phyloP scores from a whole-genome alignment of 2,797 vertebrate genomes.

The Danio tinwini region DNA sequence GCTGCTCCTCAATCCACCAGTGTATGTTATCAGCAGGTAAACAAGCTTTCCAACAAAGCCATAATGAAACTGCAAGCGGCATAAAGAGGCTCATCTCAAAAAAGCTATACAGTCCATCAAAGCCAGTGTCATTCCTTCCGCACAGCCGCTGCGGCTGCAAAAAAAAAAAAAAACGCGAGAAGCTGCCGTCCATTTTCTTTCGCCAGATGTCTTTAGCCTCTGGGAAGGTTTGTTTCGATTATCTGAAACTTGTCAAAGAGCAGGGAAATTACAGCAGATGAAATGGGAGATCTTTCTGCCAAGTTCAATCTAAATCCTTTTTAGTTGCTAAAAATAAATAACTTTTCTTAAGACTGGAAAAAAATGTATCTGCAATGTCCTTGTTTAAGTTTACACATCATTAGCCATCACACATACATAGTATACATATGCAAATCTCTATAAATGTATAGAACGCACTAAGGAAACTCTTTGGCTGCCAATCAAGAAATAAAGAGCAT shows the following conservation, averaged over 20 bases:
- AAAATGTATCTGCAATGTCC: slow-evolving; percentile 32
- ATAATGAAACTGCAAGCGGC: slow-evolving; percentile 85
- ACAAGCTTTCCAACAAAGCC: slow-evolving; percentile 89
- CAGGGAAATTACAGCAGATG: slow-evolving; percentile 77
- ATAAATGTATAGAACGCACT: slow-evolving; percentile 24
- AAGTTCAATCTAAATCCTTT: slow-evolving; percentile 51
- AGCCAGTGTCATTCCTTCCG: slow-evolving; percentile 83
- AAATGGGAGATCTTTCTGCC: slow-evolving; percentile 73
- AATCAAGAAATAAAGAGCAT: slow-evolving; percentile 49
- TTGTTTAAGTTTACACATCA: slow-evolving; percentile 14
- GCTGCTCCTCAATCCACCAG: slow-evolving; percentile 86
- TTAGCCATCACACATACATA: slow-evolving; percentile 5
- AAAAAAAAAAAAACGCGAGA: slow-evolving; percentile 72
- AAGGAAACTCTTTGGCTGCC: slow-evolving; percentile 53
- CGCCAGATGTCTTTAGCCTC: slow-evolving; percentile 80
- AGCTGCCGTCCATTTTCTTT: slow-evolving; percentile 81
- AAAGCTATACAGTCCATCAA: slow-evolving; percentile 84
- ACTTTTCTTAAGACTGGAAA: not conserved
- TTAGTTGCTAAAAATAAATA: not conserved
- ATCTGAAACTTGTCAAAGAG: slow-evolving; percentile 78
- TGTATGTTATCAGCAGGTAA: slow-evolving; percentile 91
- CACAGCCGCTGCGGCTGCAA: slow-evolving; percentile 76
- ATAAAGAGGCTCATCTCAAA: slow-evolving; percentile 86
- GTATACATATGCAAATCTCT: not conserved
- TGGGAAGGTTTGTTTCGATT: slow-evolving; percentile 80